Evolutionary conservation across 2,113 vertebrate species (phyloP).

Genomic region (Campylomormyrus numenius): DNA sequence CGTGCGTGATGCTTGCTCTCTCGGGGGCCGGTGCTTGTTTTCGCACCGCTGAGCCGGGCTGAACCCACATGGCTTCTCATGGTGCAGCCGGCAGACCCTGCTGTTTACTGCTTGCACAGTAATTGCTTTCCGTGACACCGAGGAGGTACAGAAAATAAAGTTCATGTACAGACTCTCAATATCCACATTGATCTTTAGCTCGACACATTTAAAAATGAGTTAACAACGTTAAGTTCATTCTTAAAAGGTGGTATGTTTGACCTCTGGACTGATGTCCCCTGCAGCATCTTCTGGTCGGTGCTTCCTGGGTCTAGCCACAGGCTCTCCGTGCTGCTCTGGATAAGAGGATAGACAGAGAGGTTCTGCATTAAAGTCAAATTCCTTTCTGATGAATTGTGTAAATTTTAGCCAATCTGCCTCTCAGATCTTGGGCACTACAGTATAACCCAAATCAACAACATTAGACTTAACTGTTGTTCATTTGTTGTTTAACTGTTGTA

Average conservation of each 20-base stretch:
- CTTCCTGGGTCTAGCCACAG: background rate
- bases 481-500: background rate
- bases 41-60: background rate
- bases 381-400: background rate
- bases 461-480: background rate
- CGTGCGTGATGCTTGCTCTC: background rate
- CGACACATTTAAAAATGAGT: background rate
- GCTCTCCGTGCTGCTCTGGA: background rate
- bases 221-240: background rate
- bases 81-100: background rate
- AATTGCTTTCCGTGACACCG: constrained; percentile 3
- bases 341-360: background rate
- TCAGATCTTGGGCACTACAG: background rate
- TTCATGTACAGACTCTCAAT: constrained; percentile 7
- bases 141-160: background rate
- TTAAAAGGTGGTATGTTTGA: background rate
- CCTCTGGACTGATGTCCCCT: background rate
- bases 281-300: background rate
- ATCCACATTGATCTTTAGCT: constrained; percentile 25
- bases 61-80: background rate
- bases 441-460: background rate
- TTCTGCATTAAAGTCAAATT: background rate
- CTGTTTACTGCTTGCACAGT: constrained; percentile 24
- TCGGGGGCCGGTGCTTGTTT: background rate
- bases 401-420: background rate